Base-by-base conservation (phyloP, 2,113 vertebrate species). In the Pionites leucogaster region DNA sequence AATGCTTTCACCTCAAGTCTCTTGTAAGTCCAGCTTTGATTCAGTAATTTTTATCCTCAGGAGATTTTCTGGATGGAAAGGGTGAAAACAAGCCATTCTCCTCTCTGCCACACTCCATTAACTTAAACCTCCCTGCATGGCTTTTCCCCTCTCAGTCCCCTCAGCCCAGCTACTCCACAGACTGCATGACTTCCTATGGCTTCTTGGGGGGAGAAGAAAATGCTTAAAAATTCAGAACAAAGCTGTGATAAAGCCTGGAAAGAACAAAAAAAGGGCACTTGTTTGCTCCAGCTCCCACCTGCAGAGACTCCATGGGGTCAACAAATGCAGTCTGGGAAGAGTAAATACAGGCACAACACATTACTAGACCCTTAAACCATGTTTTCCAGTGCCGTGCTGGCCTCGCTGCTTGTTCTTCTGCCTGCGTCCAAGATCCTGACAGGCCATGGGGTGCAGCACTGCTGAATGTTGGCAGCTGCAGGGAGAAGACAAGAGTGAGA, bases 301-400 rank as follows among this genome's bases (percentile, higher is more conserved):
- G 57, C 42, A 47, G 39, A 44, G 12, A 11, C 14, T 62, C 44
- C 44, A 19, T 0, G 0, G 35, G 25, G 22, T n/a, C 39, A 35
- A 11, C 8, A 29, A n/a, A 14, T 19, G n/a, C 22, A 46, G 62
- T 17, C 31, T 70, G 49, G 57, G 60, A 71, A 64, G 33, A 78
- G 37, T 11, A 75, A 90, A 68, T 31, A 41, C 13, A 82, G 11
- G 60, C 53, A 50, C 15, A 28, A 24, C 10, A 47, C 2, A 29
- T 4, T 31, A 39, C 64, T 53, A 22, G 35, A 14, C 37, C 17
- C 33, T 71, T 18, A 52, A 65, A 35, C 17, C 0, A 0, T 23
- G 68, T 7, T 35, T 64, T 59, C 55, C 59, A 46, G 15, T 31
- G 49, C 42, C 4, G 0, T 52, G 2, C 5, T 39, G 17, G 52